phyloP scores from a whole-genome alignment of 1,140 invertebrate genomes.

The Heliconius eleuchia region DNA sequence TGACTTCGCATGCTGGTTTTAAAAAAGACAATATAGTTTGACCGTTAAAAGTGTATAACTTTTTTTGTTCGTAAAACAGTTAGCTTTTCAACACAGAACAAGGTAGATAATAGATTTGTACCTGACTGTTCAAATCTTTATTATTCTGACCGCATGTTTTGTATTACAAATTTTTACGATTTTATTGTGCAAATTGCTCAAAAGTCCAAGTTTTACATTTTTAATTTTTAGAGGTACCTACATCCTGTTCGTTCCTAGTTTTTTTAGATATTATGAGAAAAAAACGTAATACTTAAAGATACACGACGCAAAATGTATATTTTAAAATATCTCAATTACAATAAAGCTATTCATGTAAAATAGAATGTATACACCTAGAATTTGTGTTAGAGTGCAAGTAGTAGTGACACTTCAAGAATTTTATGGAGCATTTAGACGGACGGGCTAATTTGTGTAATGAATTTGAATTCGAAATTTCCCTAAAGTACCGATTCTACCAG shows the following conservation, averaged over 20 bases:
- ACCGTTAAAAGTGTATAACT: slow-evolving; percentile 58
- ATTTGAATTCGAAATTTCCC: slow-evolving; percentile 45
- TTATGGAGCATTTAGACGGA: slow-evolving; percentile 30
- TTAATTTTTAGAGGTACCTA: slow-evolving; percentile 23
- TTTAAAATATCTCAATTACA: background rate
- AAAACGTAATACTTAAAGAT: background rate
- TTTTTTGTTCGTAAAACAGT: slow-evolving; percentile 56
- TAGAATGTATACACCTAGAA: slow-evolving; percentile 17
- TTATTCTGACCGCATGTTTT: slow-evolving; percentile 40
- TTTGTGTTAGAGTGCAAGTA: slow-evolving; percentile 27
- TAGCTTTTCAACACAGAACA: slow-evolving; percentile 49
- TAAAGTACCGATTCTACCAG: slow-evolving; percentile 54
- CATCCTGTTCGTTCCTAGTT: slow-evolving; percentile 18
- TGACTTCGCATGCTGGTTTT: slow-evolving; percentile 16
- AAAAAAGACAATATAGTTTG: slow-evolving; percentile 50
- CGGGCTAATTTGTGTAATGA: slow-evolving; percentile 34
- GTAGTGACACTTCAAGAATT: slow-evolving; percentile 32
- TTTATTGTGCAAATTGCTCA: slow-evolving; percentile 42
- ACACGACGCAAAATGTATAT: background rate
- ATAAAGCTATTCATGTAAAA: slow-evolving; percentile 18
- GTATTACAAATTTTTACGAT: slow-evolving; percentile 34
- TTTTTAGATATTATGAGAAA: background rate
- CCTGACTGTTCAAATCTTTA: slow-evolving; percentile 52
- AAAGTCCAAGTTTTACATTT: slow-evolving; percentile 19
- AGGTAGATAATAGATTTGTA: slow-evolving; percentile 57